Percentiles rank a stretch among this genome's conserved stretches.
Evolutionary conservation across 2,888 invertebrate species (phyloP).

Genomic region (Pandemis cinnamomeana): DNA sequence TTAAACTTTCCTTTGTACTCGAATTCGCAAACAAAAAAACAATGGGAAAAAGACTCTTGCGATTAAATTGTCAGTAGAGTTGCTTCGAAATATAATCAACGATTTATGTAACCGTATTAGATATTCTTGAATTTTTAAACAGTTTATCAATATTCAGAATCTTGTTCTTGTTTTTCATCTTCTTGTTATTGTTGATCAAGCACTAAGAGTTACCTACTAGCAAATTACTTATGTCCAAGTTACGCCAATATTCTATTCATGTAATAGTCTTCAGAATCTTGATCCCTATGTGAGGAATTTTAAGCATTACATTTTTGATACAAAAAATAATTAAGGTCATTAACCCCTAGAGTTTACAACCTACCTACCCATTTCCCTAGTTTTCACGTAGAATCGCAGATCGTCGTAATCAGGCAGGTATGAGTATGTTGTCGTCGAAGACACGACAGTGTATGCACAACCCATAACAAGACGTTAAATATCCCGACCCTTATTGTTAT

Average conservation of each 20-base stretch:
- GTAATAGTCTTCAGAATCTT: too few species aligned
- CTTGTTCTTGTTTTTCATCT: too few species aligned
- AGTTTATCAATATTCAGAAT: too few species aligned
- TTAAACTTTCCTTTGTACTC: constrained; percentile 19
- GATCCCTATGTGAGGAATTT: too few species aligned
- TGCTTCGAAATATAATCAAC: background rate
- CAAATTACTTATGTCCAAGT: too few species aligned
- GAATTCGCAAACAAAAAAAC: background rate
- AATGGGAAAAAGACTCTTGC: background rate
- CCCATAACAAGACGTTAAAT: background rate
- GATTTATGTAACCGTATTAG: background rate
- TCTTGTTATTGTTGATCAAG: too few species aligned
- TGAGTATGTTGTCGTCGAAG: constrained; percentile 13
- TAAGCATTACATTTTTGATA: too few species aligned
- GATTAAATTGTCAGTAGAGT: background rate
- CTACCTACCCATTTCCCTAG: background rate
- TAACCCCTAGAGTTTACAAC: background rate
- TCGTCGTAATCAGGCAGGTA: constrained; percentile 33
- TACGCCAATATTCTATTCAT: too few species aligned
- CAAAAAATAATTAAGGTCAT: background rate
- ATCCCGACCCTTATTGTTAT: constrained; percentile 20
- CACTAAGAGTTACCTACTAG: too few species aligned
- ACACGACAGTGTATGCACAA: constrained; percentile 15
- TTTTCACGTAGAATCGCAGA: constrained; percentile 22
- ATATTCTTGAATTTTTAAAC: too few species aligned